Conservation (phyloP, 2,113 vertebrate species). For the Micronycteris hirsuta region DNA sequence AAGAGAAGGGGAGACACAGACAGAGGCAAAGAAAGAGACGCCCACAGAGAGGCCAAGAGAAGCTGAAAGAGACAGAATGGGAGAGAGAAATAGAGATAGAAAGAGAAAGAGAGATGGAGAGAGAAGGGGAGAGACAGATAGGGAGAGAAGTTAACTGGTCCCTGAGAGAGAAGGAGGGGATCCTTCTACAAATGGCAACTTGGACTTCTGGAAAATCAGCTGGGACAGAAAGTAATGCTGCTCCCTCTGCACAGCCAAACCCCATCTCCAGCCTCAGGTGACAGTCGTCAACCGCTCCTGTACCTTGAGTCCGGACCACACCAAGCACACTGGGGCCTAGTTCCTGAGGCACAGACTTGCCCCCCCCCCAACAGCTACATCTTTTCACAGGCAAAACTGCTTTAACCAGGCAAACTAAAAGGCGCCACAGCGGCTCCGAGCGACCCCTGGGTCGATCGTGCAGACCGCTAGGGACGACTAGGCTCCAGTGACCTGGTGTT, state of each 20-base stretch:
- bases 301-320: too few relatives aligned
- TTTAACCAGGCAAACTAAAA: not conserved
- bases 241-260: not conserved
- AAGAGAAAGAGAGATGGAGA: not conserved
- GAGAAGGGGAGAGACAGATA: not conserved
- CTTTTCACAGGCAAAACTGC: not conserved
- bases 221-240: not conserved
- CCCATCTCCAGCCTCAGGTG: not conserved
- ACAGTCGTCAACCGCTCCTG: rapidly evolving
- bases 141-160: not conserved
- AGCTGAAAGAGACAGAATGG: not conserved
- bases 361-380: too few relatives aligned
- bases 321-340: not conserved
- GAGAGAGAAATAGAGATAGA: not conserved
- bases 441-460: rapidly evolving
- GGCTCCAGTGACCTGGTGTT: rapidly evolving
- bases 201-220: not conserved
- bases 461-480: rapidly evolving
- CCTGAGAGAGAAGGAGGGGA: not conserved
- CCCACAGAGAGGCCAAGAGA: not conserved
- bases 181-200: not conserved
- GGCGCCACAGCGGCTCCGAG: not conserved
- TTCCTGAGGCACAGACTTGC: not conserved
- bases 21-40: not conserved
- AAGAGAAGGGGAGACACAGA: not conserved